Base-by-base conservation (phyloP, 2,797 vertebrate genomes). In the Galaxias olidus region DNA sequence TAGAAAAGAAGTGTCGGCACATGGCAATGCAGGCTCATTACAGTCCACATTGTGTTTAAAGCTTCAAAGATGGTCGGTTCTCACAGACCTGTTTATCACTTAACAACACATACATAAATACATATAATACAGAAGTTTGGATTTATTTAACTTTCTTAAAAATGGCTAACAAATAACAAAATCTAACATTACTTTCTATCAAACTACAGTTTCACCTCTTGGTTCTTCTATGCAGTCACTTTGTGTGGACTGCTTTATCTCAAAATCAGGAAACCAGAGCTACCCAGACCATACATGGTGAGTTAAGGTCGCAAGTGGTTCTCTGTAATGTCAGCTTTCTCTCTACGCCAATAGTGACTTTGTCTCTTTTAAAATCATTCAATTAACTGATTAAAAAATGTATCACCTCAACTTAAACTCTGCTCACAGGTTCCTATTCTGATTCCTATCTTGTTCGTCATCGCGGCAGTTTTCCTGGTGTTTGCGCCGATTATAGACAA, bases 211-310 rank as follows among this genome's bases (percentile, higher is more conserved):
- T 95, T 96, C 82, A 89, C 94, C 14, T 88, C 91, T 59, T 97
- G 95, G 96, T 59, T 97, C 74, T 95, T 93, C 86, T 94, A 95
- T 17, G 91, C 83, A 40, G 84, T 90, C 72, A 94, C 94, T 17
- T 72, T 96, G 61, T 84, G 88, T 76, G 94, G 95, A 41, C 93
- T 98, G 44, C 67, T 96, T 9, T 95, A 95, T 72, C 91, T 96
- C 66, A 92, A 93, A 85, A 93, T 96, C 60, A 96, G 94, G 89
- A 95, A 91, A 75, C 92, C 91, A 8, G 89, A 95, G 40, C 85
- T 96, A 56, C 93, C 90, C 43, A 83, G 90, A 48, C 80, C 93
- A 1, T 95, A 94, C 78, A 94, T 81, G 89, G 96, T 96, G 60
- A 84, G 86, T 68, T 51, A 50, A 50, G 48, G 48, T n/a, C n/a